A percentile compares a stretch with the other conserved stretches of the same genome.
These are phyloP conservation scores for Amiota minor DNA, from an alignment of 2,888 invertebrate species.

Conservation along the genomic window DNA sequence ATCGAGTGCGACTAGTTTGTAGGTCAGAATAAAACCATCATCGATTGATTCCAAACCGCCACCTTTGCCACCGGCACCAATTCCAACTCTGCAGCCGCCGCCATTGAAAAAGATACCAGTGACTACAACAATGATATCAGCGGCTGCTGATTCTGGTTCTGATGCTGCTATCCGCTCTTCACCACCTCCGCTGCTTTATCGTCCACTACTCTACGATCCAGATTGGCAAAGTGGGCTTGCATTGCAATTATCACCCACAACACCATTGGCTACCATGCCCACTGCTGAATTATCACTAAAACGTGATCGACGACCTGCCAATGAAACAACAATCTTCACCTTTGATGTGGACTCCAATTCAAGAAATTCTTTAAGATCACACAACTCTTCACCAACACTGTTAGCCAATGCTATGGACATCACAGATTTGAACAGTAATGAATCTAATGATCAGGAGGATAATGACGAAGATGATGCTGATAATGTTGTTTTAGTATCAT, in stretches of 20 bases:
- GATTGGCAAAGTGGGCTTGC: slow-evolving; percentile 38
- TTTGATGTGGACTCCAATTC: slow-evolving; percentile 40
- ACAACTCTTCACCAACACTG: too few species aligned
- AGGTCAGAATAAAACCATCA: slow-evolving; percentile 69
- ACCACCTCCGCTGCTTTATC: background rate
- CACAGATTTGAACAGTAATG: slow-evolving; percentile 21
- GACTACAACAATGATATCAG: background rate
- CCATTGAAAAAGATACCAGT: too few species aligned
- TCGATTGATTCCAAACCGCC: slow-evolving; percentile 60
- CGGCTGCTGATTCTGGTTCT: background rate
- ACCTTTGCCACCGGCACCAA: background rate
- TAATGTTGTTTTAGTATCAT: background rate
- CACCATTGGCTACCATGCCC: slow-evolving; percentile 60
- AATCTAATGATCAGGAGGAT: slow-evolving; percentile 12
- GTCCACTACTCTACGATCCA: slow-evolving; percentile 10
- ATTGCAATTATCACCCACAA: slow-evolving; percentile 60
- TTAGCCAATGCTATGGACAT: slow-evolving; percentile 24
- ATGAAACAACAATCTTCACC: slow-evolving; percentile 33
- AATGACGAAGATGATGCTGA: background rate
- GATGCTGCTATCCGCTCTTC: background rate
- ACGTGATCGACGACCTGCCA: slow-evolving; percentile 3
- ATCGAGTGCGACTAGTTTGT: slow-evolving; percentile 72
- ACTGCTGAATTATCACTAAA: slow-evolving; percentile 52
- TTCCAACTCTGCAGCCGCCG: background rate
- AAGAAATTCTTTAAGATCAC: slow-evolving; percentile 28